Base-by-base conservation (phyloP, 2,888 invertebrate genomes). In the Myopa testacea region DNA sequence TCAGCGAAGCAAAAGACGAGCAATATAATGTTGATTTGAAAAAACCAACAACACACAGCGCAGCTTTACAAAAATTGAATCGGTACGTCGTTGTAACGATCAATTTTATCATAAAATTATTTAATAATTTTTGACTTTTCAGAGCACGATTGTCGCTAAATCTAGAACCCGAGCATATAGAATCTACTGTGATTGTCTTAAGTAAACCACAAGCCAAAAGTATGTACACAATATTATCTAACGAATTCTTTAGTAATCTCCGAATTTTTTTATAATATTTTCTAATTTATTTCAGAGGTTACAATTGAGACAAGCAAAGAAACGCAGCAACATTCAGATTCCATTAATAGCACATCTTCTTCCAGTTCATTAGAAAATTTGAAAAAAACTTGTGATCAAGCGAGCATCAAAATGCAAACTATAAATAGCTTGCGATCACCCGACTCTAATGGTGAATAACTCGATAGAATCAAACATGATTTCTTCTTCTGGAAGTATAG, bases 121-220 rank as follows among this genome's bases (percentile, higher is more conserved):
- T 38, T 58, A 38, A 60, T 34, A 2, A 16, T 65, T 50, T 68
- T 65, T 38, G 14, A 6, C 10, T 4, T 34, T 72, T 45, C 65
- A 87, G 87, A 80, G 85, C 86, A 71, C 84, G 87, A 7, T 80
- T 87, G 78, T 87, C 87, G 79, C 81, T 87, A 76, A 85, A 86
- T 81, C 83, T 87, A 79, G 85, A 85, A 78, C 83, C 85, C 0
- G 79, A 78, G 52, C 80, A 79, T 68, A n/a, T 52, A 34, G 78
- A 78, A 68, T 79, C 67, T 19, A 19, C 40, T 38, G 38, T 16
- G 26, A 40, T 4, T n/a, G 38, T 16, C 40, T 37, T 6, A 62
- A 73, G 19, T n/a, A 73, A 19, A 62, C 62, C 58, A 60, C 19
- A 70, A 70, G 7, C 7, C 8, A 52, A 38, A 67, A 55, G 75